Percentiles rank a stretch among this genome's conserved stretches.
These are phyloP conservation scores for Drosophila azteca DNA, from an alignment of 1,140 invertebrate genomes.

Conservation along the genomic window DNA sequence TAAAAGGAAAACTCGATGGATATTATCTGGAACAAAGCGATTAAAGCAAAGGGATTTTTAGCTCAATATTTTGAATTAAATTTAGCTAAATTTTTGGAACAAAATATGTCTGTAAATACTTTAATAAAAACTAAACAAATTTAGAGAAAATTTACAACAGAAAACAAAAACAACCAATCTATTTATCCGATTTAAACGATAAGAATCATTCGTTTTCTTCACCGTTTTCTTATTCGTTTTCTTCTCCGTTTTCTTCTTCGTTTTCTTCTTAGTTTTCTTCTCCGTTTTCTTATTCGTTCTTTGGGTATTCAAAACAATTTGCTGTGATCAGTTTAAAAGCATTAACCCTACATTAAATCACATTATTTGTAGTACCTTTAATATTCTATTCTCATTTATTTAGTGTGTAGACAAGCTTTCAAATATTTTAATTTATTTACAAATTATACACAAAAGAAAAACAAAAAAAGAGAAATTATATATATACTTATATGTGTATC, in stretches of 20 bases:
- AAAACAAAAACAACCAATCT: neutral
- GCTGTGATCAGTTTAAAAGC: conserved; percentile 76
- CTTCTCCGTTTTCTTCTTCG: conserved; percentile 33
- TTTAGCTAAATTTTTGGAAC: conserved; percentile 62
- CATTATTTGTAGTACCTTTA: conserved; percentile 38
- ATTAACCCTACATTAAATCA: conserved; percentile 50
- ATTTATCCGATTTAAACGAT: neutral
- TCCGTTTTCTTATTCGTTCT: conserved; percentile 42
- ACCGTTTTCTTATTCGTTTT: conserved; percentile 42
- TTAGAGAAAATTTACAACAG: conserved; percentile 26
- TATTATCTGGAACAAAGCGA: conserved; percentile 17
- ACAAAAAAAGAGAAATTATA: conserved; percentile 1
- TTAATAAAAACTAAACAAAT: conserved; percentile 30
- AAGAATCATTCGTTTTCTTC: conserved; percentile 14
- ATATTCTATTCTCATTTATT: conserved; percentile 68
- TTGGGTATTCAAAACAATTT: conserved; percentile 70
- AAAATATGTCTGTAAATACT: conserved; percentile 60
- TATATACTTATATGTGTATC: conserved; percentile 16
- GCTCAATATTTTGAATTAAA: conserved; percentile 40
- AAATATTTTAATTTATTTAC: conserved; percentile 58
- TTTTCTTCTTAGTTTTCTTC: conserved; percentile 50
- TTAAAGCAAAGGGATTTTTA: conserved; percentile 25
- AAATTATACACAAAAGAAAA: conserved; percentile 9
- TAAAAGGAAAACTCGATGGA: conserved; percentile 10
- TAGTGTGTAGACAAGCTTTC: conserved; percentile 51